Evolutionary conservation across 2,113 vertebrate species (phyloP).

Genomic region (Pipra filicauda): DNA sequence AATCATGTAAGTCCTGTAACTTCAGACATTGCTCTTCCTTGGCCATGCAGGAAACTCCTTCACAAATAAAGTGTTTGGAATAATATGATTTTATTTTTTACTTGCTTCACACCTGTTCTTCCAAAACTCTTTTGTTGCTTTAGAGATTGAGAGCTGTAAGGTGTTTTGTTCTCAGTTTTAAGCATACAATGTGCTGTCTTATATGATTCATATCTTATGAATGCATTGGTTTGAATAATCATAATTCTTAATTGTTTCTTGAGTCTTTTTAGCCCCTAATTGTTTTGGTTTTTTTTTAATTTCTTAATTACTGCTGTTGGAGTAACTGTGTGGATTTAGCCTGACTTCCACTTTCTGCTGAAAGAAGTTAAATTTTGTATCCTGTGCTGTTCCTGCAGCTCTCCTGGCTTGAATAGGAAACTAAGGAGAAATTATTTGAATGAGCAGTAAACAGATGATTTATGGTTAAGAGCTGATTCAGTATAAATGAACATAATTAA

Average conservation of each 20-base stretch:
- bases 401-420: neutral
- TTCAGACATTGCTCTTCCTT: neutral
- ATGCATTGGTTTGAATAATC: neutral
- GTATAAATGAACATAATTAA: neutral
- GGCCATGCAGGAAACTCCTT: neutral
- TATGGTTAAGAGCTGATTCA: neutral
- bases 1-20: neutral
- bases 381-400: neutral
- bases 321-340: neutral
- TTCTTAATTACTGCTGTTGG: neutral
- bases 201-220: neutral
- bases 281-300: neutral
- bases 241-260: neutral
- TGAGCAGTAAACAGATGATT: neutral
- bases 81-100: neutral
- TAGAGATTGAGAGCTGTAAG: neutral
- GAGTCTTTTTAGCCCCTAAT: neutral
- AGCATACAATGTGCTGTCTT: neutral
- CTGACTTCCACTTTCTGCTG: neutral
- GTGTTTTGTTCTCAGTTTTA: conserved; percentile 1
- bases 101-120: neutral
- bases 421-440: neutral
- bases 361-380: neutral
- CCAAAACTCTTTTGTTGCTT: neutral
- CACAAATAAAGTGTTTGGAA: conserved; percentile 44